A percentile compares a stretch with the other conserved stretches of the same genome.
These are phyloP conservation scores for Stigmatopora nigra DNA, from an alignment of 2,113 vertebrate species.

Conservation along the genomic window DNA sequence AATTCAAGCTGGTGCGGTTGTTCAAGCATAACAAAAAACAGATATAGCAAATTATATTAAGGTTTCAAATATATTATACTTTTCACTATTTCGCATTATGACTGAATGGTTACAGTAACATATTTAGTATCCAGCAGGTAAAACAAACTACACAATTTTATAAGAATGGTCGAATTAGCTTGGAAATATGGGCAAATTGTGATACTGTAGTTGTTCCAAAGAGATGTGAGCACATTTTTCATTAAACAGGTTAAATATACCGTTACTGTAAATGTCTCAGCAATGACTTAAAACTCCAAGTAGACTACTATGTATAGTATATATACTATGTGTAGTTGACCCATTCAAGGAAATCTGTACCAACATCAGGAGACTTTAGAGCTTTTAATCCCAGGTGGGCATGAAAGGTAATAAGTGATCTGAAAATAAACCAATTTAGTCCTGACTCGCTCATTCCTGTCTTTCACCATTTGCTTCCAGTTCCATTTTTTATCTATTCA, in stretches of 20 bases:
- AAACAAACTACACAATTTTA: too few species aligned
- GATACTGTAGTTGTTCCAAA: too few species aligned
- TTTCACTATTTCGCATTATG: not conserved
- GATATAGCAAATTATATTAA: too few species aligned
- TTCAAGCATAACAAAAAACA: not conserved
- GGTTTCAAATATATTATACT: not conserved
- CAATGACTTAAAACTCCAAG: not conserved
- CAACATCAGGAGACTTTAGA: conserved; percentile 2
- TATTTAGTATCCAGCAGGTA: too few species aligned
- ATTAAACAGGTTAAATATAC: not conserved
- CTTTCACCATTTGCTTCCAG: conserved; percentile 32
- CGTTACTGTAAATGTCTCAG: not conserved
- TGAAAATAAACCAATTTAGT: conserved; percentile 26
- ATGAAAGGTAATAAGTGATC: conserved; percentile 18
- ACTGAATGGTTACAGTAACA: not conserved
- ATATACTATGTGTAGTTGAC: not conserved
- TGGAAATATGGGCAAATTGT: too few species aligned
- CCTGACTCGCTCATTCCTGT: conserved; percentile 20
- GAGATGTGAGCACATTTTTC: too few species aligned
- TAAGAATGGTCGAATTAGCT: too few species aligned
- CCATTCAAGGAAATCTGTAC: not conserved
- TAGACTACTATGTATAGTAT: not conserved
- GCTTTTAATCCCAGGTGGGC: not conserved
- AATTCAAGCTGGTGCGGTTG: not conserved
- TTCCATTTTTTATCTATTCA: conserved; percentile 79